Evolutionary conservation across 1,140 invertebrate genomes (phyloP).

Genomic region (Cotesia typhae): DNA sequence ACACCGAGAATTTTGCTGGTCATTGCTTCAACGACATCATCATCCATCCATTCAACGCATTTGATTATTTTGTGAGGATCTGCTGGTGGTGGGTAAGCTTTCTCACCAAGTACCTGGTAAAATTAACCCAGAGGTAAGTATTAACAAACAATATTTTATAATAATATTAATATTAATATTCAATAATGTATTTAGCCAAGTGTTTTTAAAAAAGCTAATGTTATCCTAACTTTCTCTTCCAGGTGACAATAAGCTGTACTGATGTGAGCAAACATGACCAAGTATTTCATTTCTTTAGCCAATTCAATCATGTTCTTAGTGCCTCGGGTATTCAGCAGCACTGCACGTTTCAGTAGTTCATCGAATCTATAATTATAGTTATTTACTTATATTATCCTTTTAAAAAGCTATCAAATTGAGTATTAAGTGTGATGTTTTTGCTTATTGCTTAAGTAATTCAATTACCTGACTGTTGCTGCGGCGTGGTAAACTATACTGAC

Average conservation of each 20-base stretch:
- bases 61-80: slow-evolving; percentile 91
- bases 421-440: too few relatives aligned
- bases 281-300: slow-evolving; percentile 77
- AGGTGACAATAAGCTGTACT: slow-evolving; percentile 74
- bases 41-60: slow-evolving; percentile 86
- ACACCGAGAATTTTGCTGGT: slow-evolving; percentile 80
- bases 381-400: slow-evolving; percentile 6
- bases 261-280: slow-evolving; percentile 71
- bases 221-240: slow-evolving; percentile 59
- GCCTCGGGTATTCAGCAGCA: slow-evolving; percentile 79
- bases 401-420: too few relatives aligned
- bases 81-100: slow-evolving; percentile 84
- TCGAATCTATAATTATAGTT: slow-evolving; percentile 70
- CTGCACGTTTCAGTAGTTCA: slow-evolving; percentile 76
- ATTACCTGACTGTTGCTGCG: slow-evolving; percentile 84
- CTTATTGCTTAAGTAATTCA: slow-evolving; percentile 3
- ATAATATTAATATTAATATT: slow-evolving; percentile 2
- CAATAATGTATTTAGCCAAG: slow-evolving; percentile 9
- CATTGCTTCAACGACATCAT: slow-evolving; percentile 78
- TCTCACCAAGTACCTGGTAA: slow-evolving; percentile 71
- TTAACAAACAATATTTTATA: slow-evolving; percentile 4
- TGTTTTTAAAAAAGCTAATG: not conserved
- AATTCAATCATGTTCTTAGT: slow-evolving; percentile 79
- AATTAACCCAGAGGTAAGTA: not conserved
- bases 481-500: slow-evolving; percentile 88